phyloP scores from a whole-genome alignment of 2,113 vertebrate genomes.

The Alaudala cheleensis region DNA sequence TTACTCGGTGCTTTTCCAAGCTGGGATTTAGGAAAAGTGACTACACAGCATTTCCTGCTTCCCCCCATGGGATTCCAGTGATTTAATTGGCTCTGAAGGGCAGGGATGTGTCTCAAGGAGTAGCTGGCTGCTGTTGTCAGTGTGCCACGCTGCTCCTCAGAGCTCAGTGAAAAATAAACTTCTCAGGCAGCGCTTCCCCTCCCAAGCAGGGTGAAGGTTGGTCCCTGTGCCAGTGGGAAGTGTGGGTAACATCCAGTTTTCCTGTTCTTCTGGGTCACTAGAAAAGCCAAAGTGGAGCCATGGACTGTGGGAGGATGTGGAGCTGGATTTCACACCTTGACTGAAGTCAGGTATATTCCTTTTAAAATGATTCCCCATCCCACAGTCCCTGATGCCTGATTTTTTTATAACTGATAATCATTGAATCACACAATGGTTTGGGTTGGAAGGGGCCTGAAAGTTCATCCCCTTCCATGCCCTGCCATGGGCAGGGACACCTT shows the following conservation, averaged over 20 bases:
- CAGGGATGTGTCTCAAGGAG: not conserved
- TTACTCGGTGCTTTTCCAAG: constrained; percentile 26
- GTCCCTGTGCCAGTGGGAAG: not conserved
- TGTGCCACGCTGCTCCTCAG: not conserved
- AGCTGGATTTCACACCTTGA: not conserved
- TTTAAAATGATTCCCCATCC: not conserved
- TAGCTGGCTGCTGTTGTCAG: constrained; percentile 3
- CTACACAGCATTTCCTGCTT: constrained; percentile 20
- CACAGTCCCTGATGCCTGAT: not conserved
- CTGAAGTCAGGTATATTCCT: not conserved
- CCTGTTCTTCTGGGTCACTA: not conserved
- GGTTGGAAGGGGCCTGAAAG: not conserved
- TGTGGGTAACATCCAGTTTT: not conserved
- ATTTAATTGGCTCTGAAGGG: constrained; percentile 46
- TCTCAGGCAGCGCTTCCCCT: not conserved
- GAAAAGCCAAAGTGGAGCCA: not conserved
- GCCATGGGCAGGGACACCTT: not conserved
- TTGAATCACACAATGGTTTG: not conserved
- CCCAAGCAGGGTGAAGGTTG: not conserved
- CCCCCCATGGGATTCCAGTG: not conserved
- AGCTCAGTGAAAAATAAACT: not conserved
- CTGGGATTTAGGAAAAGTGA: constrained; percentile 3
- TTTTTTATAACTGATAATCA: not conserved
- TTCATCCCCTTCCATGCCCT: fast-evolving
- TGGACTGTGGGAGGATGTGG: not conserved